Evolutionary conservation across 1,140 invertebrate genomes (phyloP), one percentile per base, ranked within the genome.

Genomic region (Limonius californicus): DNA sequence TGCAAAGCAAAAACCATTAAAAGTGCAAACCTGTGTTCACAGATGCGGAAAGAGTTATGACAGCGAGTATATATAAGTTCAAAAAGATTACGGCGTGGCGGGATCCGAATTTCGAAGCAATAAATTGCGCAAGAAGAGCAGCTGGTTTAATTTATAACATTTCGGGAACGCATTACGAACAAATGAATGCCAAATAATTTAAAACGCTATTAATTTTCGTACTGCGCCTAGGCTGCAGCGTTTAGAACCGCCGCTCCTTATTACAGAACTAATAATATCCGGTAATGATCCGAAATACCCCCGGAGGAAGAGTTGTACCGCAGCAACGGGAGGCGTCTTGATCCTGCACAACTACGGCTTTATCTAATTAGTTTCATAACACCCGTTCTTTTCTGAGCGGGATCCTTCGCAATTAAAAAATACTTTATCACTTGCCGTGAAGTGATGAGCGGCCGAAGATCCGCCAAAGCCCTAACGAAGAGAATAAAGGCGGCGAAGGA

Each of bases 1-100:
- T 45, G 42, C 42, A 45, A 45, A 3, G 42, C 16, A 45, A 45
- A 45, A 45, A 45, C 42, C 42, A 45, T 45, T 45, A 45, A 45
- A 12, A 15, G n/a, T 45, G 16, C n/a, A 45, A 45, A 45, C 42
- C 12, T 14, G 16, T 45, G 42, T 18, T 18, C 42, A 45, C n/a
- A 18, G 42, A 45, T 4, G 42, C 42, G 42, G 16, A 45, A 45
- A 45, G 42, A 45, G 42, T 45, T 45, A 45, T 45, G 42, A 45
- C 16, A 18, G n/a, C 42, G 42, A 45, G 16, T 15, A 18, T 45
- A 14, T 27, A 9, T 27, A 27, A 27, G 23, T 45, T 45, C n/a
- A 45, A 45, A 45, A 45, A 45, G 42, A 45, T 27, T 27, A 27
- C 23, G 23, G 23, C 23, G 21, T 18, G 16, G 16, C 50, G 12